These are phyloP conservation scores for Cosmopolites sordidus DNA, from an alignment of 2,888 invertebrate genomes.

Conservation along the genomic window DNA sequence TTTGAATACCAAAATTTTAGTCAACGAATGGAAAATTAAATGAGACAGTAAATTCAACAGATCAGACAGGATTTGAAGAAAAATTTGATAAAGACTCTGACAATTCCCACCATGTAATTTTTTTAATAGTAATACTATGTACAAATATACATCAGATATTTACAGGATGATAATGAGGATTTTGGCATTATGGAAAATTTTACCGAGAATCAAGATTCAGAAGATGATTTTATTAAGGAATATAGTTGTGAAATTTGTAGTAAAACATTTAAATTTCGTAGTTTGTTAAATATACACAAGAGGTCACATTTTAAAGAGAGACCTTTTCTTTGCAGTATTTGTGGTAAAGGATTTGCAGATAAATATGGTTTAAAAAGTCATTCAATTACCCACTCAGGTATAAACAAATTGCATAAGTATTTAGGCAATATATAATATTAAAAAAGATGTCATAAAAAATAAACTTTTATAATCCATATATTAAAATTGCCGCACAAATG, in stretches of 20 bases:
- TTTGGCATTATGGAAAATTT: slow-evolving; percentile 4
- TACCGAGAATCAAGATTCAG: slow-evolving; percentile 11
- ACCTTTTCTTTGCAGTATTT: slow-evolving; percentile 19
- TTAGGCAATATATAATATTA: background rate
- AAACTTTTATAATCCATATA: too few species aligned
- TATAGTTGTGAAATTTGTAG: slow-evolving; percentile 28
- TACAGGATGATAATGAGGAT: slow-evolving; percentile 2
- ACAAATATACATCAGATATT: too few species aligned
- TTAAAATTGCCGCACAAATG: too few species aligned
- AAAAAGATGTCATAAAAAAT: too few species aligned
- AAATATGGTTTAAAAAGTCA: slow-evolving; percentile 23
- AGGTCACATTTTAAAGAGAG: slow-evolving; percentile 11
- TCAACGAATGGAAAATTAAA: too few species aligned
- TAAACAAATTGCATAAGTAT: too few species aligned
- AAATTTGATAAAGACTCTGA: too few species aligned
- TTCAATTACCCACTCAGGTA: slow-evolving; percentile 21
- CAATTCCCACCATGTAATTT: too few species aligned
- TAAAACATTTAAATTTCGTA: slow-evolving; percentile 22
- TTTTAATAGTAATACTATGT: too few species aligned
- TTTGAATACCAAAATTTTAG: too few species aligned
- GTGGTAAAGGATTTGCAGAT: slow-evolving; percentile 22
- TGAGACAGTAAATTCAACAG: too few species aligned
- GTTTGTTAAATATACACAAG: slow-evolving; percentile 9
- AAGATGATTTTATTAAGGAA: slow-evolving; percentile 19
- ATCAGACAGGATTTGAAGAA: too few species aligned